Conservation (phyloP, 2,888 invertebrate species). For the Artemia sinica region DNA sequence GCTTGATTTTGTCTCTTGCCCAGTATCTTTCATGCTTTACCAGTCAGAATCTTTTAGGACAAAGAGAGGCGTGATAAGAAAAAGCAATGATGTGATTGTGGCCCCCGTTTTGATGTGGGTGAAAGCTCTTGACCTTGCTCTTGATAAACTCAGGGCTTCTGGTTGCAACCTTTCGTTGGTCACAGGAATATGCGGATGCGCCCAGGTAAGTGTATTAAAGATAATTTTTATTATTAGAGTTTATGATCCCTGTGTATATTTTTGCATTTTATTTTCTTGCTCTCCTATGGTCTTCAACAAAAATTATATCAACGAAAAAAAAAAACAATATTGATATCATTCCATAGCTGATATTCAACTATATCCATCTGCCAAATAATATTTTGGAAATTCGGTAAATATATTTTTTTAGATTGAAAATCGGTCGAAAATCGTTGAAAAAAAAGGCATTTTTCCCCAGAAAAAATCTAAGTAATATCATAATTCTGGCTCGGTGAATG, state of each 20-base stretch:
- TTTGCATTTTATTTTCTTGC: conserved; percentile 12
- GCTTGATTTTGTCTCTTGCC: no score
- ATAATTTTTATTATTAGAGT: conserved; percentile 16
- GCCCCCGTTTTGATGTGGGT: conserved; percentile 87
- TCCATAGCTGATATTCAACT: no score
- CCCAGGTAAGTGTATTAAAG: conserved; percentile 46
- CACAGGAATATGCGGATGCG: conserved; percentile 71
- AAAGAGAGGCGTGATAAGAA: conserved; percentile 42
- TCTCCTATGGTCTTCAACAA: background rate
- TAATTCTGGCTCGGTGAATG: no score
- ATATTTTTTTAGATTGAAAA: no score
- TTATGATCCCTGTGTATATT: conserved; percentile 8
- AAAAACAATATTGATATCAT: no score
- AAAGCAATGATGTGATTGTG: conserved; percentile 42
- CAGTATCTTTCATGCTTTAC: background rate
- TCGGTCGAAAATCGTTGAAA: no score
- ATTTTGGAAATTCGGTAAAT: no score
- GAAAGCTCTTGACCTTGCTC: conserved; percentile 74
- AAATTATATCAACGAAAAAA: background rate
- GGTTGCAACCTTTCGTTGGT: conserved; percentile 68
- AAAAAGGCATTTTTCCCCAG: no score
- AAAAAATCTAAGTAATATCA: no score
- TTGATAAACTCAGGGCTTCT: conserved; percentile 60
- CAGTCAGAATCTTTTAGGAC: conserved; percentile 35
- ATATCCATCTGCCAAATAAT: no score